Base-by-base conservation (phyloP, 2,888 invertebrate genomes). In the Auanema freiburgensis region DNA sequence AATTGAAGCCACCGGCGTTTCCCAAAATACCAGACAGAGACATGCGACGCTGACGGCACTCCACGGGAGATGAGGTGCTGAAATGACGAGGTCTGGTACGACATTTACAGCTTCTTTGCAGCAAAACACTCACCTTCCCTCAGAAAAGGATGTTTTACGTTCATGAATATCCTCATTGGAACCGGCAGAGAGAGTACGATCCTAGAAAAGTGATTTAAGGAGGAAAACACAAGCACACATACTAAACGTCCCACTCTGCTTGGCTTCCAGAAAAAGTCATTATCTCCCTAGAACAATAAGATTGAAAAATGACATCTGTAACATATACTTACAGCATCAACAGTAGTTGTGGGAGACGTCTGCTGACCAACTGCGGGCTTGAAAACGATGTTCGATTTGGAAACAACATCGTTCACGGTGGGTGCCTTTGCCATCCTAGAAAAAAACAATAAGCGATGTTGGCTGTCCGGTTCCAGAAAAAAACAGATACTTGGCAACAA, bases 371-470 rank as follows among this genome's bases (percentile, higher is more conserved):
- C 57, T 63, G 66, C 67, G 24, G 71, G 63, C 60, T 71, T 71
- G 68, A 73, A 71, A 16, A 67, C 63, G 44, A 74, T 68, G 61
- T 69, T 65, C 12, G 71, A 65, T 57, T 65, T 65, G 42, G 66
- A 67, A 57, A 76, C 72, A 53, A 76, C 62, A 57, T 76, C 72
- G 72, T 73, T 76, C 68, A 76, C 76, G 56, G 73, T 72, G 61
- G 76, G 73, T 57, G 73, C 67, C 57, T 72, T 72, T 33, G 72
- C 70, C 76, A 76, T 76, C 73, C 76, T 76, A 67, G 60, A 73
- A 67, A 46, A 62, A 62, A 57, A 33, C 33, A 33, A 8, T 33
- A 33, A 33, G 33, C 33, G 33, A 33, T 3, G 33, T 33, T 33
- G 33, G 33, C 33, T 8, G 33, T 33, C 33, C 33, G 33, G 33